A percentile compares a stretch with the other conserved stretches of the same genome.
phyloP scores from a whole-genome alignment of 2,113 vertebrate species.

The Egretta garzetta region DNA sequence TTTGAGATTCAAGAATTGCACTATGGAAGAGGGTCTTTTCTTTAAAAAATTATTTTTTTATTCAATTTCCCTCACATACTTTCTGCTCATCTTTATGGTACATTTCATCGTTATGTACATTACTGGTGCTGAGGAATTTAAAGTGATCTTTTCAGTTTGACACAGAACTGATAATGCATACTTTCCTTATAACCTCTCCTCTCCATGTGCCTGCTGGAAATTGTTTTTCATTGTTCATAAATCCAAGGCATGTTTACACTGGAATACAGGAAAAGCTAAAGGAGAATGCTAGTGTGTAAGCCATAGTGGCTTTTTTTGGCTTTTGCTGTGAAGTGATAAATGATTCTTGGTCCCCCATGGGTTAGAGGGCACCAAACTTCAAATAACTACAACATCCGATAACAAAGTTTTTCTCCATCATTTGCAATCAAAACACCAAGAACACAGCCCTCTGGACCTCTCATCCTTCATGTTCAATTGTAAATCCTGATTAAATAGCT shows the following conservation, averaged over 20 bases:
- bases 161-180: background rate
- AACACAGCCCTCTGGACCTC: slow-evolving; percentile 82
- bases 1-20: background rate
- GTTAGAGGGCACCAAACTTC: slow-evolving; percentile 86
- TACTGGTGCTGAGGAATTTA: background rate
- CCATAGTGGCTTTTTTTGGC: slow-evolving; percentile 69
- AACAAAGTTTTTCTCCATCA: slow-evolving; percentile 90
- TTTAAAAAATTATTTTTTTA: background rate
- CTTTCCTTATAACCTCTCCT: slow-evolving; percentile 44
- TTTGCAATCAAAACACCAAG: slow-evolving; percentile 91
- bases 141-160: slow-evolving; percentile 17
- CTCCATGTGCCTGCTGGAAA: slow-evolving; percentile 70
- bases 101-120: background rate
- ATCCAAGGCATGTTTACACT: slow-evolving; percentile 82
- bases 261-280: slow-evolving; percentile 76
- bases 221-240: slow-evolving; percentile 82
- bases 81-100: background rate
- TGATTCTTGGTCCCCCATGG: slow-evolving; percentile 76
- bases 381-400: slow-evolving; percentile 88
- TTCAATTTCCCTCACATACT: background rate
- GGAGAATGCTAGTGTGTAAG: slow-evolving; percentile 62
- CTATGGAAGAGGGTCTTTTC: background rate
- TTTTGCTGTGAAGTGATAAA: slow-evolving; percentile 83
- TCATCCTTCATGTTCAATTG: slow-evolving; percentile 87
- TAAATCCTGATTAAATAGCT: slow-evolving; percentile 98